Conservation (phyloP, 1,140 invertebrate genomes). For the Panonychus citri region DNA sequence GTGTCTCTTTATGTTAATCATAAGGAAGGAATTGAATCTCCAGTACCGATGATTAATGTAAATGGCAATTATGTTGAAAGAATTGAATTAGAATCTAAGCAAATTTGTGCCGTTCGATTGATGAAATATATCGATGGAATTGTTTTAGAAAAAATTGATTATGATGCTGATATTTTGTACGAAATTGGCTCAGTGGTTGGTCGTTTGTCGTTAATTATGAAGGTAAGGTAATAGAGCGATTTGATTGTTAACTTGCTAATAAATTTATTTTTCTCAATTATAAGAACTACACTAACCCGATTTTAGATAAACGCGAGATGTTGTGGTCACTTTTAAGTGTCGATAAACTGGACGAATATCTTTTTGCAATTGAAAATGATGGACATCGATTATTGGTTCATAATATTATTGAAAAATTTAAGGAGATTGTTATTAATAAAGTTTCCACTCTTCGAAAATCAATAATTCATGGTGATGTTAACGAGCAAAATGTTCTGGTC, state of each 20-base stretch:
- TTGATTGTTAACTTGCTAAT: not conserved
- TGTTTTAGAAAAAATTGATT: not conserved
- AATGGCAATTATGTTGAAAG: not conserved
- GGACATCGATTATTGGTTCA: not conserved
- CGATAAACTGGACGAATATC: not conserved
- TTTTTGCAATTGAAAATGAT: not conserved
- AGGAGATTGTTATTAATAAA: not conserved
- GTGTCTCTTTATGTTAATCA: not conserved
- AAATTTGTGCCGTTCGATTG: conserved; percentile 4
- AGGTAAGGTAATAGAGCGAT: not conserved
- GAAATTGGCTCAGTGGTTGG: conserved; percentile 3
- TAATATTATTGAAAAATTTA: not conserved
- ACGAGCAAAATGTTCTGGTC: conserved; percentile 11
- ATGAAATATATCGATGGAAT: not conserved
- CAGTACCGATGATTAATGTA: not conserved
- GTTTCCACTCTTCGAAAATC: not conserved
- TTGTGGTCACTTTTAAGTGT: not conserved
- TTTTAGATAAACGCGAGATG: not conserved
- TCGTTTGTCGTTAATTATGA: not conserved
- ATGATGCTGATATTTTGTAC: not conserved
- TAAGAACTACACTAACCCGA: not conserved
- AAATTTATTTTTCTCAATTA: not conserved
- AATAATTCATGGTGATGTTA: conserved; percentile 10
- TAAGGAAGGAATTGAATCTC: not conserved
- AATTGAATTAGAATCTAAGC: not conserved